Conservation (phyloP, 1,140 invertebrate species). For the Diploscapter pachys region DNA sequence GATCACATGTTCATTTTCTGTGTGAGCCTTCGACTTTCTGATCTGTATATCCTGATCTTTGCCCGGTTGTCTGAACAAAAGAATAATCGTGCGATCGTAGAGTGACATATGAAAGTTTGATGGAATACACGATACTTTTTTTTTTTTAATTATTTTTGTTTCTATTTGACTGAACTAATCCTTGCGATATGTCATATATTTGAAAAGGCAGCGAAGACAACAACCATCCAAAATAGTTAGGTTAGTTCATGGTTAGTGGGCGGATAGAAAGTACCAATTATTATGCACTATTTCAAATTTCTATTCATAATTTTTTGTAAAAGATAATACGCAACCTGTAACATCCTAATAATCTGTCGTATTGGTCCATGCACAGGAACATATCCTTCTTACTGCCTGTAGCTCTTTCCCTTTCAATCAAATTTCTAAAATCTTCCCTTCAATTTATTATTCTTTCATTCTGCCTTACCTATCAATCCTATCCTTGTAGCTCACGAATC, state of each 20-base stretch:
- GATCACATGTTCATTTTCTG: constrained; percentile 73
- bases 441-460: background rate
- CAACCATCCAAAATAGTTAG: no score
- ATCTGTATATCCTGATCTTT: constrained; percentile 67
- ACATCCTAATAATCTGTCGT: constrained; percentile 82
- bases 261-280: no score
- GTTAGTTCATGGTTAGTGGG: no score
- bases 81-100: no score
- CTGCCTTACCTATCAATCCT: constrained; percentile 70
- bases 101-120: no score
- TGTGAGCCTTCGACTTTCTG: constrained; percentile 56
- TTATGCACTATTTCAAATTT: no score
- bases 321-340: constrained; percentile 63
- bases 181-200: no score
- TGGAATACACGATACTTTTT: no score
- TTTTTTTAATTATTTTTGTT: no score
- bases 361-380: constrained; percentile 85
- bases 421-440: constrained; percentile 29
- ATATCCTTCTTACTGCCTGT: constrained; percentile 25
- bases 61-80: constrained; percentile 69
- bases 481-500: constrained; percentile 83
- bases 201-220: no score
- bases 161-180: no score
- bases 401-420: constrained; percentile 35
- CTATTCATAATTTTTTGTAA: no score